Conservation (phyloP, 2,888 invertebrate genomes). For the Callyntrura sp. region DNA sequence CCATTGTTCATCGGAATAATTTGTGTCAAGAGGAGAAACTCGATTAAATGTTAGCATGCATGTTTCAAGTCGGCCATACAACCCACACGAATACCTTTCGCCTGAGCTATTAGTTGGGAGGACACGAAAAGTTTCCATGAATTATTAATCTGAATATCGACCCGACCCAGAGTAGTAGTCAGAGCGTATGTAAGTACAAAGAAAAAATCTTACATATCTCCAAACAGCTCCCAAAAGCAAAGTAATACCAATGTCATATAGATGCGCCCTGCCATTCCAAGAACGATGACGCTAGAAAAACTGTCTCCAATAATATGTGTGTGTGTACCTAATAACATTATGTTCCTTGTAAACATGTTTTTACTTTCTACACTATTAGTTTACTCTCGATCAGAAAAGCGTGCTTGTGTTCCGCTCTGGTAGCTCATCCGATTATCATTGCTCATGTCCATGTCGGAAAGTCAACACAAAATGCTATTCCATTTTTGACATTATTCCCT, state of each 20-base stretch:
- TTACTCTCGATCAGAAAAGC: conserved; percentile 16
- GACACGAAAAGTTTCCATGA: conserved; percentile 53
- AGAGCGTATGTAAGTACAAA: neutral
- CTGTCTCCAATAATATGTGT: neutral
- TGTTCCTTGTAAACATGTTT: neutral
- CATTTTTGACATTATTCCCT: conserved; percentile 10
- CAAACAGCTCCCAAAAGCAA: neutral
- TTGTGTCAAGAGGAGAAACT: conserved; percentile 39
- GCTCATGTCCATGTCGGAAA: neutral
- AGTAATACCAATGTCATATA: neutral
- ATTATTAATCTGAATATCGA: conserved; percentile 69
- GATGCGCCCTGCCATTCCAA: neutral
- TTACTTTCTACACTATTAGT: neutral
- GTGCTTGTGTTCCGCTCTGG: neutral
- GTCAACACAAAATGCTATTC: neutral
- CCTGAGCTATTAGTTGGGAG: conserved; percentile 18
- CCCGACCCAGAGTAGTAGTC: conserved; percentile 15
- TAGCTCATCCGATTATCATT: neutral
- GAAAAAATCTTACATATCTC: neutral
- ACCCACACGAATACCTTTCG: neutral
- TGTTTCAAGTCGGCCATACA: conserved; percentile 27
- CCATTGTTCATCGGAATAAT: conserved; percentile 26
- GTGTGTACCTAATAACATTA: neutral
- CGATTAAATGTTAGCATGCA: conserved; percentile 35
- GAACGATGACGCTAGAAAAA: neutral